A percentile compares a stretch with the other conserved stretches of the same genome.
Conservation (phyloP, 2,113 vertebrate species). For the Hylia prasina region DNA sequence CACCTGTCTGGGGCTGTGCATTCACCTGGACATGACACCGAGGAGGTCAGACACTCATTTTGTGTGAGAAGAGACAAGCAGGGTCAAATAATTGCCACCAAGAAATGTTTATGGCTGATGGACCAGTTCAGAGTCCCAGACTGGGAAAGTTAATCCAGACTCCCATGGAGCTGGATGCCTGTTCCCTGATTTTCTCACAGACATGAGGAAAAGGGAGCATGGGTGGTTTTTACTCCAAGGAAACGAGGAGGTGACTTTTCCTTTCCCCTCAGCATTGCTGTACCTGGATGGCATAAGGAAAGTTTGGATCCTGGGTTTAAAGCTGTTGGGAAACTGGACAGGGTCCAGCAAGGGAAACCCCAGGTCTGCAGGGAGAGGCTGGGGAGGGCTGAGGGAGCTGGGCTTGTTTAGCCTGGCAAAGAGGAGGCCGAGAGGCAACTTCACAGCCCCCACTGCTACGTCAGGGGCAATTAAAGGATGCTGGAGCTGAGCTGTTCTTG, state of each 20-base stretch:
- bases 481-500: neutral
- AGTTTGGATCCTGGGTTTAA: neutral
- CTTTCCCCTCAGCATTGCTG: neutral
- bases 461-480: neutral
- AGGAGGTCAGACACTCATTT: neutral
- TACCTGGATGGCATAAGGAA: neutral
- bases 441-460: neutral
- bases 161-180: neutral
- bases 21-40: accelerated
- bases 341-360: neutral
- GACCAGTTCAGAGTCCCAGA: neutral
- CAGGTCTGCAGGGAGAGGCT: neutral
- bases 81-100: neutral
- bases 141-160: neutral
- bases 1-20: neutral
- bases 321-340: neutral
- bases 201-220: neutral
- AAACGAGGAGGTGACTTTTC: neutral
- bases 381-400: neutral
- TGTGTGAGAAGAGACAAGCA: neutral
- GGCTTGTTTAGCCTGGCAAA: neutral
- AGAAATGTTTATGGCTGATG: neutral
- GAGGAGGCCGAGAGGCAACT: neutral
- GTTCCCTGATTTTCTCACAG: neutral
- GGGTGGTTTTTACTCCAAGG: neutral